phyloP scores from a whole-genome alignment of 2,113 vertebrate genomes.

The Myotis davidii region DNA sequence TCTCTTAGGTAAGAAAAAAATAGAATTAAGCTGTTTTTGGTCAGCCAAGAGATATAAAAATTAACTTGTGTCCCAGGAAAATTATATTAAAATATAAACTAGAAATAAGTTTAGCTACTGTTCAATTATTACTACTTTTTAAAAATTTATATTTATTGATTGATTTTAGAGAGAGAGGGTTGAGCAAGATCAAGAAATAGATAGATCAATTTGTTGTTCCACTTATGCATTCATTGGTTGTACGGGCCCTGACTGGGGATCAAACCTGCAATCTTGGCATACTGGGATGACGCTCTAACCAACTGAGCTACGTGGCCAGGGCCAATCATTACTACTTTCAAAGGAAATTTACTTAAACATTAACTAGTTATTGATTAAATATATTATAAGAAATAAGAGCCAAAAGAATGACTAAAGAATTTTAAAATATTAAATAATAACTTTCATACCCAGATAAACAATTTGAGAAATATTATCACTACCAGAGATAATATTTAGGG shows the following conservation, averaged over 20 bases:
- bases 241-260: no score
- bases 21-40: background rate
- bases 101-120: background rate
- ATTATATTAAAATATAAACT: conserved; percentile 36
- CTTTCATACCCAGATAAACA: background rate
- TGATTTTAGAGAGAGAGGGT: no score
- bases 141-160: no score
- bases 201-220: no score
- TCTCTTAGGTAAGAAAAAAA: background rate
- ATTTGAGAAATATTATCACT: background rate
- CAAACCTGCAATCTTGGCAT: no score
- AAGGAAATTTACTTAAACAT: background rate
- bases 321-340: background rate
- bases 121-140: background rate
- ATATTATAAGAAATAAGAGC: background rate
- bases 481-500: background rate
- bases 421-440: conserved; percentile 27
- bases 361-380: background rate
- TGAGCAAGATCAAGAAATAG: no score
- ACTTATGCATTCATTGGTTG: no score
- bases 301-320: no score
- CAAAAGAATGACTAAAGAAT: background rate
- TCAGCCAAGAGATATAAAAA: background rate
- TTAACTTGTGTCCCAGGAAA: background rate
- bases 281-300: no score